Percentiles rank a stretch among this genome's conserved stretches.
These are phyloP conservation scores for Melanerpes aurifrons DNA, from an alignment of 2,113 vertebrate species.

Conservation along the genomic window DNA sequence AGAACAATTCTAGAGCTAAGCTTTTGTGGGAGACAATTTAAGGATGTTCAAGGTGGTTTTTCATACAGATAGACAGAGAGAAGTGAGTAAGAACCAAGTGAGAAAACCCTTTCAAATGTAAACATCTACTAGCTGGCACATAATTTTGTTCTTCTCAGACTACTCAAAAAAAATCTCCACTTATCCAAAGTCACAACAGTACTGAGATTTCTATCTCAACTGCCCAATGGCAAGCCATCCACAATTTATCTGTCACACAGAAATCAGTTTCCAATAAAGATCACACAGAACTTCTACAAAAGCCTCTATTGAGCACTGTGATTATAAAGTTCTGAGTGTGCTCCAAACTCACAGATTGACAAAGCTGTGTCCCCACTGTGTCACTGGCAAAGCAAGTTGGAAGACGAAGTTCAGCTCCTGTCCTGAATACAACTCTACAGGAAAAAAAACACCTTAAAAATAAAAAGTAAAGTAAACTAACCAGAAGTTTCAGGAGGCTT, in stretches of 20 bases:
- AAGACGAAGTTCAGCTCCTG: conserved; percentile 26
- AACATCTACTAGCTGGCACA: not conserved
- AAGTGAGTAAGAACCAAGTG: not conserved
- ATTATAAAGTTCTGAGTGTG: not conserved
- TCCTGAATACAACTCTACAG: not conserved
- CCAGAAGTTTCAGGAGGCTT: conserved; percentile 4
- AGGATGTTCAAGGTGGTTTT: not conserved
- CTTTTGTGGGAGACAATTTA: not conserved
- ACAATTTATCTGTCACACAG: not conserved
- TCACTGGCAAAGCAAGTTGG: not conserved
- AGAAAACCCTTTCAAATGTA: not conserved
- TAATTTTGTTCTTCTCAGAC: not conserved
- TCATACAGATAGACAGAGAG: not conserved
- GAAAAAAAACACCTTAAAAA: too few species aligned
- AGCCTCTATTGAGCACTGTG: not conserved
- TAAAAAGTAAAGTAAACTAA: conserved; percentile 28
- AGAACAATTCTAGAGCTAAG: not conserved
- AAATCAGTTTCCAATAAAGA: not conserved
- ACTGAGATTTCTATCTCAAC: not conserved
- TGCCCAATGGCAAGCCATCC: not conserved
- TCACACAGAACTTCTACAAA: not conserved
- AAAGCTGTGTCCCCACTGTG: not conserved
- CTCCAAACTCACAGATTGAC: not conserved
- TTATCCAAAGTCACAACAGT: not conserved
- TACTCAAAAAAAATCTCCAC: not conserved